These are phyloP conservation scores for Amiota minor DNA, from an alignment of 2,888 invertebrate genomes.

Conservation along the genomic window DNA sequence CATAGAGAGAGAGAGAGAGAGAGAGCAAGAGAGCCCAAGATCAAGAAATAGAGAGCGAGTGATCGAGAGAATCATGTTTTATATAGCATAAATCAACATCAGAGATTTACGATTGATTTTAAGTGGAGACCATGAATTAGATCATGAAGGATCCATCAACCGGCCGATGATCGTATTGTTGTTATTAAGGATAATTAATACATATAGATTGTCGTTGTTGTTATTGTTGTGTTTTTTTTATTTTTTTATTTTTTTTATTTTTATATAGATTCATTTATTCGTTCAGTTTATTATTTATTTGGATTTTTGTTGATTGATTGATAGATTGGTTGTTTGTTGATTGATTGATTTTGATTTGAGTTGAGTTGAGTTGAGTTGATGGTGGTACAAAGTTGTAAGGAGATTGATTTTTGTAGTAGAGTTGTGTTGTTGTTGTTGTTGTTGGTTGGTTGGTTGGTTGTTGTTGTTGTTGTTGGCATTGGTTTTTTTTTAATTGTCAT, in stretches of 20 bases:
- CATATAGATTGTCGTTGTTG: neutral
- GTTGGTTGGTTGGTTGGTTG: neutral
- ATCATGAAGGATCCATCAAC: no score
- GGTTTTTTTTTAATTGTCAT: neutral
- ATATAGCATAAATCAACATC: neutral
- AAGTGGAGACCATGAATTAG: no score
- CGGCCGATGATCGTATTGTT: neutral
- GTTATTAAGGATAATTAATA: neutral
- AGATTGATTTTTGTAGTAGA: no score
- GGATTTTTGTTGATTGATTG: neutral
- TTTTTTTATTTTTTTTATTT: neutral
- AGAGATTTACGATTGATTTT: no score
- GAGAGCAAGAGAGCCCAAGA: constrained; percentile 7
- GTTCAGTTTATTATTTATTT: neutral
- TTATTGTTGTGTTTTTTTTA: neutral
- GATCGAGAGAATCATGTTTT: neutral
- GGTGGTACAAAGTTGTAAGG: no score
- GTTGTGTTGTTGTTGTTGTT: no score
- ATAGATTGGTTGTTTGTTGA: neutral
- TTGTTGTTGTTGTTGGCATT: neutral
- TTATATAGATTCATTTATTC: neutral
- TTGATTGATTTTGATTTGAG: neutral
- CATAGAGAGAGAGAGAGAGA: constrained; percentile 25
- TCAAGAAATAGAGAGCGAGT: neutral
- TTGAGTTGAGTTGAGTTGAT: no score